Evolutionary conservation across 2,113 vertebrate species (phyloP), one percentile per base, ranked within the genome.

Genomic region (Hepsetus odoe): DNA sequence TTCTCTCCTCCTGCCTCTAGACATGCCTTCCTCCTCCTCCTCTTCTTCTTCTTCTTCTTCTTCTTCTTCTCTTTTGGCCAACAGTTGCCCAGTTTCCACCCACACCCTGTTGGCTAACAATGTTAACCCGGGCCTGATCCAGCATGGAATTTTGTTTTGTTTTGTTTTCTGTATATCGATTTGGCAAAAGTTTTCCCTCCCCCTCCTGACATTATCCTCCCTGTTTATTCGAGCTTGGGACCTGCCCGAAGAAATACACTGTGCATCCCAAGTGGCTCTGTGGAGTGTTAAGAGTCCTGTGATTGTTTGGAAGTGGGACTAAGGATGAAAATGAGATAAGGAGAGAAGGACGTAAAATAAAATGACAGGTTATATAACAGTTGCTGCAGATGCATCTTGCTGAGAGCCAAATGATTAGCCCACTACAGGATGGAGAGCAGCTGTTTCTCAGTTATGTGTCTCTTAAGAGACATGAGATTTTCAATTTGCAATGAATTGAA

Each of bases 121-220:
- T n/a, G n/a, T n/a, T n/a, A n/a, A n/a, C n/a, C n/a, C n/a, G n/a
- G n/a, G n/a, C n/a, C n/a, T n/a, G n/a, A n/a, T n/a, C n/a, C n/a
- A n/a, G n/a, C n/a, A n/a, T n/a, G n/a, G n/a, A n/a, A n/a, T n/a
- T n/a, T n/a, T n/a, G 93, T 79, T 98, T 96, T 7, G 96, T 96
- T 53, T 96, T 94, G 0, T 94, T 96, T 32, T 96, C 94, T 3
- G n/a, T n/a, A n/a, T n/a, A n/a, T n/a, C n/a, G n/a, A n/a, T n/a
- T n/a, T n/a, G n/a, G n/a, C n/a, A n/a, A 97, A 87, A 87, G 94
- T 95, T 72, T 98, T 97, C 61, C 97, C 92, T 90, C 96, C 97
- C n/a, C 94, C 94, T 84, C 97, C 91, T 94, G 97, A n/a, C n/a
- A n/a, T n/a, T n/a, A n/a, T n/a, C n/a, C n/a, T n/a, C n/a, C n/a